phyloP scores from a whole-genome alignment of 2,797 vertebrate species.

The Neosilurus mollespiculum region DNA sequence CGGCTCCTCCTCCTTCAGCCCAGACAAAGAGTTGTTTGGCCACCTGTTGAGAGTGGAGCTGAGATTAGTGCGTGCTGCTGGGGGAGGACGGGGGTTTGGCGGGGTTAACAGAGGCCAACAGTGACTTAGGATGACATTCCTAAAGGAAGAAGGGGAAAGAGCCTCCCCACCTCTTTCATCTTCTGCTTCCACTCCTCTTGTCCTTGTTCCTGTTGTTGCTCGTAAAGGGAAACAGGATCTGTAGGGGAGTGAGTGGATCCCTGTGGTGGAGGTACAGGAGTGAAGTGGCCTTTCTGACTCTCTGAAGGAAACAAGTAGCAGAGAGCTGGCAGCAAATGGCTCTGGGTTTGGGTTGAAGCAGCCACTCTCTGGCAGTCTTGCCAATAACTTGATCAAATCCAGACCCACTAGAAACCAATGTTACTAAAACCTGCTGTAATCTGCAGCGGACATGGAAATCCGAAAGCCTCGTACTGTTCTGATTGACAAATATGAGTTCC shows the following conservation, averaged over 20 bases:
- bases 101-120: slow-evolving; percentile 80
- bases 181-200: slow-evolving; percentile 12
- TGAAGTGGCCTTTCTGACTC: slow-evolving; percentile 32
- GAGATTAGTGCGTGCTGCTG: slow-evolving; percentile 75
- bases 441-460: slow-evolving; percentile 25
- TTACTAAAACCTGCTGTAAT: slow-evolving; percentile 34
- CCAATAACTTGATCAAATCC: slow-evolving; percentile 27
- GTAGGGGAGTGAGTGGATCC: slow-evolving; percentile 59
- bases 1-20: slow-evolving; percentile 62
- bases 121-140: slow-evolving; percentile 82
- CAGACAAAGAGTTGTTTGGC: slow-evolving; percentile 89
- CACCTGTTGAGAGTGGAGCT: slow-evolving; percentile 84
- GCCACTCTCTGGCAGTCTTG: neutral
- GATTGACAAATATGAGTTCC: slow-evolving; percentile 22
- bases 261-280: slow-evolving; percentile 53
- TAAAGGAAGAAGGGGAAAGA: slow-evolving; percentile 66
- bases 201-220: slow-evolving; percentile 45
- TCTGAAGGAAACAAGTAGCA: slow-evolving; percentile 35
- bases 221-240: slow-evolving; percentile 61
- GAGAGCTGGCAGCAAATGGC: slow-evolving; percentile 38
- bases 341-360: slow-evolving; percentile 6
- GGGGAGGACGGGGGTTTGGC: slow-evolving; percentile 59
- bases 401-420: slow-evolving; percentile 20
- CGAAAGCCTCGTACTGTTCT: slow-evolving; percentile 24
- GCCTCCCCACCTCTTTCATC: slow-evolving; percentile 24